Percentiles rank a stretch among this genome's conserved stretches.
Evolutionary conservation across 2,113 vertebrate species (phyloP).

Genomic region (Sapayoa aenigma): DNA sequence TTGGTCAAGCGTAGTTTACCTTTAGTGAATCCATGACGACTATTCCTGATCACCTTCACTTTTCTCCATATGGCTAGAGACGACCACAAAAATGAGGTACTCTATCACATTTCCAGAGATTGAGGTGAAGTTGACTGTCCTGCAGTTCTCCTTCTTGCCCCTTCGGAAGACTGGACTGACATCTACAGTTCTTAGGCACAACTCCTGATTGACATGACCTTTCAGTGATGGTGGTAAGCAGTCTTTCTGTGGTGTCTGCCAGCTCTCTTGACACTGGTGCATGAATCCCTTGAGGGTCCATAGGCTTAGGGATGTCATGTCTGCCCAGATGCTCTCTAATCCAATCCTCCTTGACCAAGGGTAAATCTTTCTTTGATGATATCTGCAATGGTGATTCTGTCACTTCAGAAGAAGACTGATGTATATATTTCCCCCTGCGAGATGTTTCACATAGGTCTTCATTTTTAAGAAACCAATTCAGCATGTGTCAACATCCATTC

Average conservation of each 20-base stretch:
- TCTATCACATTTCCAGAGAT: not conserved
- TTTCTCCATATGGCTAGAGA: rapidly evolving
- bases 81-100: not conserved
- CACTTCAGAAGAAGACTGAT: not conserved
- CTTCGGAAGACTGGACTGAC: not conserved
- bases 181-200: not conserved
- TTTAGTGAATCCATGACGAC: too few species aligned
- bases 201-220: not conserved
- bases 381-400: not conserved
- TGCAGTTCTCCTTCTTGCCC: not conserved
- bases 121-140: not conserved
- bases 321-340: too few species aligned
- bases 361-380: not conserved
- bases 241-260: not conserved
- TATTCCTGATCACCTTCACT: not conserved
- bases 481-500: not conserved
- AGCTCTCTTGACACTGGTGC: not conserved
- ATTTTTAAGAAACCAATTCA: not conserved
- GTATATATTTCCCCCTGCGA: not conserved
- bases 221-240: not conserved
- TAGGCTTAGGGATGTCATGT: too few species aligned
- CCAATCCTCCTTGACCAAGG: too few species aligned
- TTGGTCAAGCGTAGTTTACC: too few species aligned
- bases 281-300: not conserved
- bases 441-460: not conserved